These are phyloP conservation scores for Fringilla coelebs DNA, from an alignment of 2,797 vertebrate genomes.

Conservation along the genomic window DNA sequence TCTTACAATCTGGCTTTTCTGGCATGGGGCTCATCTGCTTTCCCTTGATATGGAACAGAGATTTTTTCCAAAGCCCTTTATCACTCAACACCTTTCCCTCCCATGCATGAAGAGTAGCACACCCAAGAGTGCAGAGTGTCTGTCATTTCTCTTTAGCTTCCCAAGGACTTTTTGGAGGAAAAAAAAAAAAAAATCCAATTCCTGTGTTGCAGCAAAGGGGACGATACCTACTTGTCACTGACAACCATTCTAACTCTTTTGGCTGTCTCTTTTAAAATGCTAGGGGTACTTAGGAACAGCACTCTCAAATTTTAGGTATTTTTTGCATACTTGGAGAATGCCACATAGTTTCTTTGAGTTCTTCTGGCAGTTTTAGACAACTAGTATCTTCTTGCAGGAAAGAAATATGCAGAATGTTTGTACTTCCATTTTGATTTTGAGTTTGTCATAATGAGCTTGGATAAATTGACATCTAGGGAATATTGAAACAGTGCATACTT, in stretches of 20 bases:
- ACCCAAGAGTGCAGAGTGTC: background rate
- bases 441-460: background rate
- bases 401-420: background rate
- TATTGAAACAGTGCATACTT: background rate
- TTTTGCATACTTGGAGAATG: background rate
- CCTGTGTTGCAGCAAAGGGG: background rate
- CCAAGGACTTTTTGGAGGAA: background rate
- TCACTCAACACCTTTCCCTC: background rate
- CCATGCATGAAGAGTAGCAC: background rate
- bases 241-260: background rate
- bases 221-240: background rate
- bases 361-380: background rate
- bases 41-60: background rate
- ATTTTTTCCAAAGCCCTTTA: constrained; percentile 24
- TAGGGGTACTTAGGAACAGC: background rate
- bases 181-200: background rate
- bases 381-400: background rate
- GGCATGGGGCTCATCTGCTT: constrained; percentile 40
- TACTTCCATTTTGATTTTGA: background rate
- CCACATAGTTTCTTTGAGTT: background rate
- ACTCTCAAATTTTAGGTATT: background rate
- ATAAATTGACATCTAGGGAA: background rate
- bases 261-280: background rate
- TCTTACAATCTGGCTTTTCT: constrained; percentile 59
- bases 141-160: constrained; percentile 22